phyloP scores from a whole-genome alignment of 2,888 invertebrate genomes.

The Noctua janthe region DNA sequence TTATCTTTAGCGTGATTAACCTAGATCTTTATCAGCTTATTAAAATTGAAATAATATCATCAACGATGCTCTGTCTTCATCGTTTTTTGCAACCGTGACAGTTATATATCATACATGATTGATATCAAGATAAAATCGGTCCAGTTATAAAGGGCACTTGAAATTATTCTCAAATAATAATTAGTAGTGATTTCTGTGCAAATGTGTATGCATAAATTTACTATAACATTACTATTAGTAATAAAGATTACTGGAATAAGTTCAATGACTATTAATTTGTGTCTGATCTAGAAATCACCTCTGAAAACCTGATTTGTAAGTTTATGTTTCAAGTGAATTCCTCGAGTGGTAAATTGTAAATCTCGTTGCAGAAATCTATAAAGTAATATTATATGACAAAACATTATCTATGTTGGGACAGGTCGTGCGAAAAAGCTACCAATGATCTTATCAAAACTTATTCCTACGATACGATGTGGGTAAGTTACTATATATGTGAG shows the following conservation, averaged over 20 bases:
- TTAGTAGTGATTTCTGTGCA: slow-evolving; percentile 36
- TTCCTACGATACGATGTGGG: not conserved
- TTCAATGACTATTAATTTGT: slow-evolving; percentile 36
- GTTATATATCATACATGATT: slow-evolving; percentile 35
- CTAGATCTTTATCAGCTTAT: slow-evolving; percentile 34
- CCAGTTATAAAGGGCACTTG: slow-evolving; percentile 52
- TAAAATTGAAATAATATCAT: slow-evolving; percentile 8
- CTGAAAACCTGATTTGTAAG: slow-evolving; percentile 9
- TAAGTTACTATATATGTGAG: not conserved
- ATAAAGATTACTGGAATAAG: slow-evolving; percentile 44
- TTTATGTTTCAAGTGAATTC: slow-evolving; percentile 12
- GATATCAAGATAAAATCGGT: slow-evolving; percentile 12
- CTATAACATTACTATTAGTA: slow-evolving; percentile 37
- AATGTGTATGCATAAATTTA: slow-evolving; percentile 48
- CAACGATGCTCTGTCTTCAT: not conserved
- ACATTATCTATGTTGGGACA: not conserved
- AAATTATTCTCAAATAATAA: slow-evolving; percentile 47
- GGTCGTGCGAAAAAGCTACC: not conserved
- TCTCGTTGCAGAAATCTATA: not conserved
- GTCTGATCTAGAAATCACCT: slow-evolving; percentile 21
- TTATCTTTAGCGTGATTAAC: slow-evolving; percentile 33
- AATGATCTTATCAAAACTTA: not conserved
- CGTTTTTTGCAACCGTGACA: slow-evolving; percentile 26
- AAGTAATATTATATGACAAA: slow-evolving; percentile 19
- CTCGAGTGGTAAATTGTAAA: not conserved